These are phyloP conservation scores for Crocidura indochinensis DNA, from an alignment of 2,797 vertebrate genomes.

Conservation along the genomic window DNA sequence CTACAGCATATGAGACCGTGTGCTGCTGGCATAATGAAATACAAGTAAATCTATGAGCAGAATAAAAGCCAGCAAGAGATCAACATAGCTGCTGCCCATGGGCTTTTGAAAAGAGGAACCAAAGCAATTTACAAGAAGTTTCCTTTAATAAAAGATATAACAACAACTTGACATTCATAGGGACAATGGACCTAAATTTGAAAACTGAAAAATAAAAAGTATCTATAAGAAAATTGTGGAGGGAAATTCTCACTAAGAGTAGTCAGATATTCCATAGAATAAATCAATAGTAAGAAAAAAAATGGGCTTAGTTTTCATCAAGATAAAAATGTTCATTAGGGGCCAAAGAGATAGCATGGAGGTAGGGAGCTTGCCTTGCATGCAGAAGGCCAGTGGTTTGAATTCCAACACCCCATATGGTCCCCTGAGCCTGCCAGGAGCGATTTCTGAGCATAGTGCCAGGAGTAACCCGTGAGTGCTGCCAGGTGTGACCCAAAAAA, in stretches of 20 bases:
- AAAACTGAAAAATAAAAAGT: neutral
- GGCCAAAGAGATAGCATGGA: neutral
- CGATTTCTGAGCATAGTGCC: no score
- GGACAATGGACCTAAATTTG: no score
- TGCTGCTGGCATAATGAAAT: constrained; percentile 4
- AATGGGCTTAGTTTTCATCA: neutral
- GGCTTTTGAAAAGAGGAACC: neutral
- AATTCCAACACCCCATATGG: no score
- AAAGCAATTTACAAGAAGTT: neutral
- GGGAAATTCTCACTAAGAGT: neutral
- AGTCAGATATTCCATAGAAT: neutral
- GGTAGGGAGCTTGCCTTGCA: no score
- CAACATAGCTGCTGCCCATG: neutral
- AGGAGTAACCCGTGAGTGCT: no score
- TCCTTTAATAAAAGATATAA: neutral
- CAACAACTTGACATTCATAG: neutral
- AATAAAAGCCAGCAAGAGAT: constrained; percentile 13
- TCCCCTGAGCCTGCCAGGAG: no score
- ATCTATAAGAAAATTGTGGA: neutral
- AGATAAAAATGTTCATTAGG: no score
- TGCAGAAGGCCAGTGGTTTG: no score
- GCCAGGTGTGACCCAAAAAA: no score
- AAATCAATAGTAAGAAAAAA: neutral
- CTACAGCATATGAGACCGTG: constrained; percentile 43
- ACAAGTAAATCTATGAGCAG: constrained; percentile 27